phyloP scores from a whole-genome alignment of 2,797 vertebrate genomes.

The Enteromius viviparus region DNA sequence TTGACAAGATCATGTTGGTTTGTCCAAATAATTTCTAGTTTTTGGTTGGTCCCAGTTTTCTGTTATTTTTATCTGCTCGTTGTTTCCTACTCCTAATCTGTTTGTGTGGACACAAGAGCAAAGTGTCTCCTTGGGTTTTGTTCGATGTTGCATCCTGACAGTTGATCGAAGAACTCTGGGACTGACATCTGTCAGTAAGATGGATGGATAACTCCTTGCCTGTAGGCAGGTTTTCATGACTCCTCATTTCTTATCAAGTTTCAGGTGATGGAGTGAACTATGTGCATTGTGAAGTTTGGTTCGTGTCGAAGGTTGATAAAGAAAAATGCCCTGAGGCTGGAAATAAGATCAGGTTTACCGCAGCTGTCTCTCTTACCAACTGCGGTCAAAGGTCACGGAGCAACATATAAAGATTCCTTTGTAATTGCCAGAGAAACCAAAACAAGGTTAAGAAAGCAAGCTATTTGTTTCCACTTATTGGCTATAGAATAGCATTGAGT shows the following conservation, averaged over 20 bases:
- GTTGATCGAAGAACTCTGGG: slow-evolving; percentile 84
- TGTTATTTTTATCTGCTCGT: slow-evolving; percentile 46
- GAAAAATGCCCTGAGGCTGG: slow-evolving; percentile 80
- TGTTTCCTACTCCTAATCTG: slow-evolving; percentile 20
- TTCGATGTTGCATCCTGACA: slow-evolving; percentile 79
- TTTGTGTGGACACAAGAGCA: slow-evolving; percentile 59
- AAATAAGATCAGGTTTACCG: slow-evolving; percentile 84
- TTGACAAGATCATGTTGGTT: neutral
- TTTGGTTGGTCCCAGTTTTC: neutral
- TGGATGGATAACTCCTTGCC: slow-evolving; percentile 83
- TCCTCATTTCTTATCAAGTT: slow-evolving; percentile 89
- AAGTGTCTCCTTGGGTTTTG: slow-evolving; percentile 35
- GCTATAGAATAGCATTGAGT: slow-evolving; percentile 58
- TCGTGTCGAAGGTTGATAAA: slow-evolving; percentile 58
- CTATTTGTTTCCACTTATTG: slow-evolving; percentile 63
- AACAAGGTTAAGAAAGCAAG: slow-evolving; percentile 65
- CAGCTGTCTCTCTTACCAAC: slow-evolving; percentile 80
- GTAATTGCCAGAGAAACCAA: slow-evolving; percentile 80
- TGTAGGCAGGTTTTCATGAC: slow-evolving; percentile 83
- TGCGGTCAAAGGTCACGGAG: slow-evolving; percentile 80
- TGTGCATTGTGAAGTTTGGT: slow-evolving; percentile 54
- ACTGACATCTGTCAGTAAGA: slow-evolving; percentile 89
- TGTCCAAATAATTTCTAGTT: neutral
- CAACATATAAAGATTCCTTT: slow-evolving; percentile 78
- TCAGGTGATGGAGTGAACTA: slow-evolving; percentile 57